Conservation (phyloP, 2,888 invertebrate genomes). For the Chrysolina oricalcia region DNA sequence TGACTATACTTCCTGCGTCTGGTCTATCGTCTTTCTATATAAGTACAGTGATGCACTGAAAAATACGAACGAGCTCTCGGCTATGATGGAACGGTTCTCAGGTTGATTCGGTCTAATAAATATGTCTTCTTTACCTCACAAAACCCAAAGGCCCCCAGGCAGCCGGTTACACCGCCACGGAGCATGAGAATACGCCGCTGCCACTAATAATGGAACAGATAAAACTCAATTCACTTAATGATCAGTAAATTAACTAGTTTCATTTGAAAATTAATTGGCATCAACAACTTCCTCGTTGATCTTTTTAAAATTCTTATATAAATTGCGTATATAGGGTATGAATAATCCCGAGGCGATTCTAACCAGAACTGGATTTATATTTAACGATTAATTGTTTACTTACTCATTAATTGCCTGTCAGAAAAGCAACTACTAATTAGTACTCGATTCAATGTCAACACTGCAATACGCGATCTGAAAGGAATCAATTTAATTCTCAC, state of each 20-base stretch:
- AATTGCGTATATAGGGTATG: constrained; percentile 39
- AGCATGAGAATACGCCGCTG: constrained; percentile 17
- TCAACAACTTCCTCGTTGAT: constrained; percentile 35
- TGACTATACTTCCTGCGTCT: constrained; percentile 20
- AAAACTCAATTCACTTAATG: constrained; percentile 25
- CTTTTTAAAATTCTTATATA: constrained; percentile 15
- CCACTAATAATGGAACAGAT: constrained; percentile 14
- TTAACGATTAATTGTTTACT: constrained; percentile 50
- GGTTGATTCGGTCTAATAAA: constrained; percentile 19
- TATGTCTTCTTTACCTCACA: constrained; percentile 21
- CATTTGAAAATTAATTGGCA: constrained; percentile 35
- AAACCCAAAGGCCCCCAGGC: constrained; percentile 10
- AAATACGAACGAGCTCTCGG: constrained; percentile 12
- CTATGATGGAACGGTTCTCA: constrained; percentile 17
- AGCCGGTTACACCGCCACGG: not conserved
- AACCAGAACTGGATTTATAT: constrained; percentile 42
- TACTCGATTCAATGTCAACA: constrained; percentile 57
- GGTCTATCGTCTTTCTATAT: constrained; percentile 9
- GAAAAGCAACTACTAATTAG: constrained; percentile 56
- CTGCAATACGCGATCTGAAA: constrained; percentile 48
- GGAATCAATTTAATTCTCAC: constrained; percentile 24
- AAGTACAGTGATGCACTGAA: constrained; percentile 14
- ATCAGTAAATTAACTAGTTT: constrained; percentile 33
- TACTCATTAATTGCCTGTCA: constrained; percentile 55
- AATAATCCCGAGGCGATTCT: constrained; percentile 39